A percentile compares a stretch with the other conserved stretches of the same genome.
Evolutionary conservation across 2,113 vertebrate species (phyloP).

Genomic region (Alligator sinensis): DNA sequence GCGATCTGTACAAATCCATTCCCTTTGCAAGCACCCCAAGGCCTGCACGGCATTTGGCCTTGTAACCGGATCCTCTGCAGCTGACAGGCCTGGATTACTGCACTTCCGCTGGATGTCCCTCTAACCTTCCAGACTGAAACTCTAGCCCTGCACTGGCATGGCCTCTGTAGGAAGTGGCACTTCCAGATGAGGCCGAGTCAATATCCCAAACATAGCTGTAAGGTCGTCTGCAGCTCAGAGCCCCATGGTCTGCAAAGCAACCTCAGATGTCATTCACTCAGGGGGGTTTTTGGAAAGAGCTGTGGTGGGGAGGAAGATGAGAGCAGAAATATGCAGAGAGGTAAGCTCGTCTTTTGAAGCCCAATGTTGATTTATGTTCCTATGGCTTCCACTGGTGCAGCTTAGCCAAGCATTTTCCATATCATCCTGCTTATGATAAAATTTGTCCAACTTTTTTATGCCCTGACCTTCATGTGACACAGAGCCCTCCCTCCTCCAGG

Average conservation of each 20-base stretch:
- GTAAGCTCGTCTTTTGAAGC: background rate
- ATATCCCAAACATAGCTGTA: background rate
- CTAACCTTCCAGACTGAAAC: slow-evolving; percentile 78
- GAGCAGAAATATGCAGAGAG: background rate
- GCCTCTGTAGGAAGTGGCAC: slow-evolving; percentile 36
- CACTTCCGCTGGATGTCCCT: slow-evolving; percentile 71
- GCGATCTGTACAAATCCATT: slow-evolving; percentile 53
- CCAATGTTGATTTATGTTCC: background rate
- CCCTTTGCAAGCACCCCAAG: slow-evolving; percentile 18
- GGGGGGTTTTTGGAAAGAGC: background rate
- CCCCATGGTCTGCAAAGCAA: background rate
- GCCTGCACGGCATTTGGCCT: slow-evolving; percentile 18
- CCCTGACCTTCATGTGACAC: slow-evolving; percentile 35
- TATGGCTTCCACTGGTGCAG: background rate
- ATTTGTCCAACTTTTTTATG: background rate
- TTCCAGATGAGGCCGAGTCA: slow-evolving; percentile 46
- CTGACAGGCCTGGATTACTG: slow-evolving; percentile 71
- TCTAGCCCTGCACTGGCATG: slow-evolving; percentile 44
- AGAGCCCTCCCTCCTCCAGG: background rate
- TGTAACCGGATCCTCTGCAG: slow-evolving; percentile 77
- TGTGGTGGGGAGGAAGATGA: background rate
- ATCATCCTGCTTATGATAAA: slow-evolving; percentile 37
- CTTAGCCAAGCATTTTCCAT: slow-evolving; percentile 21
- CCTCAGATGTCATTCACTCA: background rate
- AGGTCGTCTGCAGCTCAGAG: background rate